Conservation (phyloP, 2,797 vertebrate genomes). For the Lepus oiostolus region DNA sequence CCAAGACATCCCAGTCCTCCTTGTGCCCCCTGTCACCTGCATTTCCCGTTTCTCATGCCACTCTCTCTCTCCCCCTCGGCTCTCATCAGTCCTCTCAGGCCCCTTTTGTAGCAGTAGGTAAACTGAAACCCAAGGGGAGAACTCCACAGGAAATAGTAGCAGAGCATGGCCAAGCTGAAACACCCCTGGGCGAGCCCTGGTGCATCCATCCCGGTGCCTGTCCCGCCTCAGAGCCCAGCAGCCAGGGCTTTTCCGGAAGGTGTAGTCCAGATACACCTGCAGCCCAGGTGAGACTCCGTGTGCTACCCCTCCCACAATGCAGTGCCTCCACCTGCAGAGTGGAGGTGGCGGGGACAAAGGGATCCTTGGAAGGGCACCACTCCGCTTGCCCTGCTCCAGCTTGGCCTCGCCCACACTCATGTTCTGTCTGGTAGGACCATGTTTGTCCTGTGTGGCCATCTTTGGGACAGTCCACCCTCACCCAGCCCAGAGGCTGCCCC, state of each 20-base stretch:
- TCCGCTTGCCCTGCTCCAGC: accelerated
- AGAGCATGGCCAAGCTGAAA: not conserved
- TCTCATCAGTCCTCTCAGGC: not conserved
- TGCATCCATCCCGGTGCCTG: accelerated
- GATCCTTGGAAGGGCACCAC: not conserved
- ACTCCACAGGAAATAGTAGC: not conserved
- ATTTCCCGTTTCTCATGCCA: not conserved
- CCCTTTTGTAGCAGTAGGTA: not conserved
- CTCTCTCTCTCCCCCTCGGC: not conserved
- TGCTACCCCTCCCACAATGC: not conserved
- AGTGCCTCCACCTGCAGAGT: not conserved
- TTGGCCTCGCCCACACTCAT: not conserved
- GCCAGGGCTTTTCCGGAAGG: not conserved
- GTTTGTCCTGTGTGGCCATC: not conserved
- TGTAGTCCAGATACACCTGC: not conserved
- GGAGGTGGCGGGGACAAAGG: not conserved
- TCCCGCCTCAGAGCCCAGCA: not conserved
- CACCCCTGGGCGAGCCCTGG: not conserved
- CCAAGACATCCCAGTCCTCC: not conserved
- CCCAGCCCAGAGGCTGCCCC: not conserved
- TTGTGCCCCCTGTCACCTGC: not conserved
- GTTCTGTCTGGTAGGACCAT: not conserved
- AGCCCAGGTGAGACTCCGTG: not conserved
- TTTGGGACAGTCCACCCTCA: too few relatives aligned
- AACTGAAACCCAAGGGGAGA: not conserved